These are phyloP conservation scores for Burhinus bistriatus DNA, from an alignment of 2,113 vertebrate species.

Conservation along the genomic window DNA sequence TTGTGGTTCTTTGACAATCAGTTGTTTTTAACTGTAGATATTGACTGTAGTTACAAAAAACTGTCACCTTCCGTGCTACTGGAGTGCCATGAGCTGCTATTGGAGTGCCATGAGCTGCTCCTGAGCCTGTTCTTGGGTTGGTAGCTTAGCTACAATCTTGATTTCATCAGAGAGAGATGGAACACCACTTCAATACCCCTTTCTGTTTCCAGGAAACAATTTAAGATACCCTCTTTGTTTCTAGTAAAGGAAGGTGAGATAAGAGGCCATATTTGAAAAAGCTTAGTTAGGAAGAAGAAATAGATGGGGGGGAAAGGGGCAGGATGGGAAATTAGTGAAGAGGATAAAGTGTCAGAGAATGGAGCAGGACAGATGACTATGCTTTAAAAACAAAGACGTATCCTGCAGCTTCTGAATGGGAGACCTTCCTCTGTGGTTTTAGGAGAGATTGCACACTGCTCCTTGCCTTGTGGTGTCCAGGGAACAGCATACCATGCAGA, in stretches of 20 bases:
- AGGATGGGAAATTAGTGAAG: background rate
- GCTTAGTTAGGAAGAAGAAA: background rate
- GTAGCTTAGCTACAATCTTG: background rate
- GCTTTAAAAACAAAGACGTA: background rate
- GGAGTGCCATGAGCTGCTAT: background rate
- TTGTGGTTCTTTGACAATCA: background rate
- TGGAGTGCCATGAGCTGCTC: background rate
- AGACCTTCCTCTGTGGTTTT: background rate
- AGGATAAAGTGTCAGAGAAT: background rate
- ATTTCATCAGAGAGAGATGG: background rate
- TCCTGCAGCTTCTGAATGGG: background rate
- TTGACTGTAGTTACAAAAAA: background rate
- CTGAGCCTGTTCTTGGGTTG: background rate
- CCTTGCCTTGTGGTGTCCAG: background rate
- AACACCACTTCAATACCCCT: background rate
- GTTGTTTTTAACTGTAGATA: background rate
- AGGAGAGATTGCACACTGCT: background rate
- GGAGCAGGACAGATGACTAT: background rate
- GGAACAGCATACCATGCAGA: background rate
- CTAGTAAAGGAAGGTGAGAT: background rate
- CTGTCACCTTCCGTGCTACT: background rate
- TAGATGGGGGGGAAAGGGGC: background rate
- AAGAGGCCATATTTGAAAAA: background rate
- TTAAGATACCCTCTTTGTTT: background rate
- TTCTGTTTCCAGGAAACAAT: background rate